Conservation (phyloP, 2,113 vertebrate species). For the Struthidea cinerea region DNA sequence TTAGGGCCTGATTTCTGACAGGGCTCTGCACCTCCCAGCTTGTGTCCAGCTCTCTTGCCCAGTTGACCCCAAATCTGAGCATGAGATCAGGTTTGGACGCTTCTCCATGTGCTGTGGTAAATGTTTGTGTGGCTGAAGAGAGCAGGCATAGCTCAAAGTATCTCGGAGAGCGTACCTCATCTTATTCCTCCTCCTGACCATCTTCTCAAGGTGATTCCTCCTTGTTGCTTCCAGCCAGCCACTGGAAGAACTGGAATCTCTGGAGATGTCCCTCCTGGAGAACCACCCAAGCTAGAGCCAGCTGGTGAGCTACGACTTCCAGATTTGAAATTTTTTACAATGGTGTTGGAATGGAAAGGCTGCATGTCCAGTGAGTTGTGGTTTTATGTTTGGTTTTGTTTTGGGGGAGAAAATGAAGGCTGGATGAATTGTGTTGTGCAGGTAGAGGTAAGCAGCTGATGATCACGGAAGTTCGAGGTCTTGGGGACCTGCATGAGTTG, state of each 20-base stretch:
- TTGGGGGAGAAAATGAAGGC: rapidly evolving
- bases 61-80: not conserved
- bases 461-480: not conserved
- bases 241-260: not conserved
- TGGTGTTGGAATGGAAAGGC: not conserved
- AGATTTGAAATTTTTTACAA: not conserved
- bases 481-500: not conserved
- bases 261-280: not conserved
- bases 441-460: not conserved
- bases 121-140: not conserved
- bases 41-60: not conserved
- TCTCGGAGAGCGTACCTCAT: not conserved
- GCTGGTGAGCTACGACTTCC: not conserved
- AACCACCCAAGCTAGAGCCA: not conserved
- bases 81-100: not conserved
- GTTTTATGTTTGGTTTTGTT: not conserved
- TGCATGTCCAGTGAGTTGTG: not conserved
- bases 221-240: not conserved
- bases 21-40: not conserved
- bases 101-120: not conserved
- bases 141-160: not conserved
- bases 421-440: not conserved
- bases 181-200: not conserved
- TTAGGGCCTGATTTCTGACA: not conserved
- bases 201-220: not conserved